These are phyloP conservation scores for Neotoxoptera formosana DNA, from an alignment of 1,140 invertebrate species.

Conservation along the genomic window DNA sequence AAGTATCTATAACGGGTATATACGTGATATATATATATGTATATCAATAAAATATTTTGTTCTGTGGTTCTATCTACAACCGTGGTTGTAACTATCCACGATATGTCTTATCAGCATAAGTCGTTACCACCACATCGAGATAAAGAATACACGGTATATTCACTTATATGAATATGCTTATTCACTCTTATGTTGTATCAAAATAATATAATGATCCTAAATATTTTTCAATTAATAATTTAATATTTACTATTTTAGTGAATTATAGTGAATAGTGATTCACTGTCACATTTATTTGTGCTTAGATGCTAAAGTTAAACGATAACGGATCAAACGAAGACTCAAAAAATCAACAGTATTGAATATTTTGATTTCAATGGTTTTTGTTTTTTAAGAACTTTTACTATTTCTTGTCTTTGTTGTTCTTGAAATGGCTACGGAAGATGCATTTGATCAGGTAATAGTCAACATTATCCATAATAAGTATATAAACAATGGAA, in stretches of 20 bases:
- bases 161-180: too few species aligned
- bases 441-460: conserved; percentile 50
- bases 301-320: background rate
- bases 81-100: too few species aligned
- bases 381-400: background rate
- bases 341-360: background rate
- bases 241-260: background rate
- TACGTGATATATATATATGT: too few species aligned
- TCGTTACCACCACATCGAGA: too few species aligned
- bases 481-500: background rate
- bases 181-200: too few species aligned
- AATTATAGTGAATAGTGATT: background rate
- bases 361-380: background rate
- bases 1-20: too few species aligned
- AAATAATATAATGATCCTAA: background rate
- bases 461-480: background rate
- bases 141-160: too few species aligned
- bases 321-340: background rate
- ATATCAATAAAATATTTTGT: too few species aligned
- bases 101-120: too few species aligned
- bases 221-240: background rate
- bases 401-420: background rate
- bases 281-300: background rate
- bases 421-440: conserved; percentile 14
- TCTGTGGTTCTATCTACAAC: too few species aligned